Evolutionary conservation across 2,888 invertebrate species (phyloP).

Genomic region (Lasius platythorax): DNA sequence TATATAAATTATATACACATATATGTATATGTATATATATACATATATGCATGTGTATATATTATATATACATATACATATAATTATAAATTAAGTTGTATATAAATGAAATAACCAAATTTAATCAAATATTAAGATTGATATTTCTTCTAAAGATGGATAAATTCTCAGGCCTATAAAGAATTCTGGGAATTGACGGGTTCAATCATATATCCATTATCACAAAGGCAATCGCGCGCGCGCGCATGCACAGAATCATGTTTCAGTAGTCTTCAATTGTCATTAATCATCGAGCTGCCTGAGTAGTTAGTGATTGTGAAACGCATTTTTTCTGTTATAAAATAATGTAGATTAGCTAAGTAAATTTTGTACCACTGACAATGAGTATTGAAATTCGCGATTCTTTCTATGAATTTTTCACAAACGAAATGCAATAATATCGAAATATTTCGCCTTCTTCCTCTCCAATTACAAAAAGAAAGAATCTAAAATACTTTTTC

Average conservation of each 20-base stretch:
- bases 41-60: not conserved
- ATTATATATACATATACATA: too few relatives aligned
- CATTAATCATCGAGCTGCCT: conserved; percentile 11
- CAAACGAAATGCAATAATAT: conserved; percentile 28
- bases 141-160: not conserved
- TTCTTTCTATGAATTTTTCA: conserved; percentile 5
- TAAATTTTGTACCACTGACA: conserved; percentile 39
- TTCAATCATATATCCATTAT: conserved; percentile 15
- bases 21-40: not conserved
- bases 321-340: conserved; percentile 18
- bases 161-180: not conserved
- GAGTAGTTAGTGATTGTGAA: not conserved
- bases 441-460: not conserved
- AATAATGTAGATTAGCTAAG: conserved; percentile 21
- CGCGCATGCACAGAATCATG: not conserved
- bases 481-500: not conserved
- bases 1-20: not conserved
- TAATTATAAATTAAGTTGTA: conserved; percentile 6
- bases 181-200: conserved; percentile 26
- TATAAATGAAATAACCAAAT: conserved; percentile 7
- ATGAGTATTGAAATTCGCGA: conserved; percentile 24
- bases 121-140: conserved; percentile 1
- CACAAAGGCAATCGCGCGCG: not conserved
- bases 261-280: conserved; percentile 7
- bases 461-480: not conserved